A percentile compares a stretch with the other conserved stretches of the same genome.
phyloP scores from a whole-genome alignment of 2,797 vertebrate species.

The Cirrhinus mrigala region DNA sequence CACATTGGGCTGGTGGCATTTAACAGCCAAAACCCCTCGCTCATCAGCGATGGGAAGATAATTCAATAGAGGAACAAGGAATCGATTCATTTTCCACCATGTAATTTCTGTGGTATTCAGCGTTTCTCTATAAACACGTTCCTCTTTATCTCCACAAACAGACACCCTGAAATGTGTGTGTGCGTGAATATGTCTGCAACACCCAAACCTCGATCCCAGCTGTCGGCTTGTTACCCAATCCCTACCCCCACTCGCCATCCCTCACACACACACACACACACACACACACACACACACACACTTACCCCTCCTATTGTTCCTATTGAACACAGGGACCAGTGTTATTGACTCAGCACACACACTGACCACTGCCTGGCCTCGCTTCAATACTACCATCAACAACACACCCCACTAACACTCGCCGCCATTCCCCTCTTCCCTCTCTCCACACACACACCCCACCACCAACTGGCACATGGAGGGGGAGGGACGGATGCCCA shows the following conservation, averaged over 20 bases:
- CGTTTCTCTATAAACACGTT: conserved; percentile 7
- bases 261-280: conserved; percentile 26
- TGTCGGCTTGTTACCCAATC: conserved; percentile 61
- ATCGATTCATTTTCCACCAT: conserved; percentile 15
- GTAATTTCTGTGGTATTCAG: conserved; percentile 4
- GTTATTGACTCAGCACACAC: conserved; percentile 67
- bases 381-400: conserved; percentile 52
- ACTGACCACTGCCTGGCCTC: conserved; percentile 64
- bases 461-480: conserved; percentile 52
- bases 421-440: conserved; percentile 25
- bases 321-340: conserved; percentile 65
- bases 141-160: conserved; percentile 24
- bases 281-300: conserved; percentile 53
- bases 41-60: conserved; percentile 25
- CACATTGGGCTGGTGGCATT: conserved; percentile 48
- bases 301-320: conserved; percentile 65
- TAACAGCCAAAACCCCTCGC: conserved; percentile 34
- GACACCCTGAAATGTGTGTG: conserved; percentile 12
- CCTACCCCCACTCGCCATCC: conserved; percentile 64
- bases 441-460: conserved; percentile 17
- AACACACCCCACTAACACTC: conserved; percentile 50
- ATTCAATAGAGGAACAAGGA: conserved; percentile 20
- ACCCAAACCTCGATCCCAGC: conserved; percentile 59
- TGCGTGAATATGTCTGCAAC: conserved; percentile 26
- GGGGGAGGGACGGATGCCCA: conserved; percentile 51